These are phyloP conservation scores for Ophonus ardosiacus DNA, from an alignment of 2,888 invertebrate genomes.

Conservation along the genomic window DNA sequence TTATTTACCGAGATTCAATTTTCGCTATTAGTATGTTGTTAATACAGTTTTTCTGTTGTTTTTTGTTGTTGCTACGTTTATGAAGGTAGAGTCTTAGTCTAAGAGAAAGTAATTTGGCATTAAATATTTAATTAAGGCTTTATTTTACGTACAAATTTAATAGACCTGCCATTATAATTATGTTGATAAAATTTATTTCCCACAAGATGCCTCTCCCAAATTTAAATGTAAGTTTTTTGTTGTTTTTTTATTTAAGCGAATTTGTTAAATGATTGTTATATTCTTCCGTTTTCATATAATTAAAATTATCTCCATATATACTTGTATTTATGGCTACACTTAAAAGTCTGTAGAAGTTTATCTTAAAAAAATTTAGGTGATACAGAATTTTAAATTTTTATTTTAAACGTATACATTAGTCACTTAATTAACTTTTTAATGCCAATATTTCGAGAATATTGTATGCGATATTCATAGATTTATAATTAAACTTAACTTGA, in stretches of 20 bases:
- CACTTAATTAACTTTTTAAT: neutral
- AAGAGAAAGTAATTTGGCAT: slow-evolving; percentile 32
- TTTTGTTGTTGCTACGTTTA: neutral
- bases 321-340: slow-evolving; percentile 24
- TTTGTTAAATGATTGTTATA: slow-evolving; percentile 27
- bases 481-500: too few species aligned
- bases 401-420: neutral
- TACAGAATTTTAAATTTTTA: neutral
- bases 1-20: slow-evolving; percentile 33
- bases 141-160: slow-evolving; percentile 38
- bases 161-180: slow-evolving; percentile 26
- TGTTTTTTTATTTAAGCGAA: slow-evolving; percentile 25
- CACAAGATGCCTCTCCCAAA: slow-evolving; percentile 21
- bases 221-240: slow-evolving; percentile 11
- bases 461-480: too few species aligned
- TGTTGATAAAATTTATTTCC: slow-evolving; percentile 24
- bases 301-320: slow-evolving; percentile 14
- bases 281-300: slow-evolving; percentile 38
- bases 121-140: slow-evolving; percentile 42
- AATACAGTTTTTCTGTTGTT: slow-evolving; percentile 16
- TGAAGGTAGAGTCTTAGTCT: neutral
- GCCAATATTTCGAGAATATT: neutral
- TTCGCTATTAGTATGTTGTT: slow-evolving; percentile 38
- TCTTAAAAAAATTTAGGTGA: slow-evolving; percentile 22
- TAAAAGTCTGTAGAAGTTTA: slow-evolving; percentile 17